Percentiles rank a stretch among this genome's conserved stretches.
Evolutionary conservation across 37 sponge, comb jelly and placozoan species (phyloP).

Genomic region (Chondrilla cf. caribensis): DNA sequence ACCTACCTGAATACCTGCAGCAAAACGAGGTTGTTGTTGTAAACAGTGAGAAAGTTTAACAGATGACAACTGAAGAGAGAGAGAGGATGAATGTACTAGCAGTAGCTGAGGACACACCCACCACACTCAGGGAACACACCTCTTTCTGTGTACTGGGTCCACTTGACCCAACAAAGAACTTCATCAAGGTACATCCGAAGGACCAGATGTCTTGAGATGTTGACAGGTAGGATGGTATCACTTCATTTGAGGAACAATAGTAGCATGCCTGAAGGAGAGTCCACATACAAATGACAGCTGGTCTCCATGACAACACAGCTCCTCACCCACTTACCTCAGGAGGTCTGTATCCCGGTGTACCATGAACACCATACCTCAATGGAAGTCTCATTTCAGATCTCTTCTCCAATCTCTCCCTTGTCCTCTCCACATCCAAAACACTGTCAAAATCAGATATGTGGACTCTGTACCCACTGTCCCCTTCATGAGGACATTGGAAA

Average conservation of each 20-base stretch:
- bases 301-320: background rate
- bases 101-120: background rate
- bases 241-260: background rate
- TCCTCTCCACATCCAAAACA: slow-evolving; percentile 13
- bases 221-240: background rate
- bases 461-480: slow-evolving; percentile 17
- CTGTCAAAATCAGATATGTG: slow-evolving; percentile 39
- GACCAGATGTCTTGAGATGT: slow-evolving; percentile 31
- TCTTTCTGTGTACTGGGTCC: slow-evolving; percentile 33
- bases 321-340: slow-evolving; percentile 1
- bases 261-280: background rate
- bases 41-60: background rate
- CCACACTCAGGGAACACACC: background rate
- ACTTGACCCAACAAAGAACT: slow-evolving; percentile 20
- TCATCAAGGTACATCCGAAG: slow-evolving; percentile 21
- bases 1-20: background rate
- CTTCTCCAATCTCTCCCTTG: background rate
- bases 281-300: too few relatives aligned
- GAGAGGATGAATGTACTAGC: too few relatives aligned
- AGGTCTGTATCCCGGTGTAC: slow-evolving; percentile 23
- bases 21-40: background rate
- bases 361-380: background rate
- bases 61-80: background rate
- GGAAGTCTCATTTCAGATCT: background rate
- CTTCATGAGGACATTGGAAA: slow-evolving; percentile 1